Conservation (phyloP, 2,888 invertebrate species). For the Fragum whitleyi region DNA sequence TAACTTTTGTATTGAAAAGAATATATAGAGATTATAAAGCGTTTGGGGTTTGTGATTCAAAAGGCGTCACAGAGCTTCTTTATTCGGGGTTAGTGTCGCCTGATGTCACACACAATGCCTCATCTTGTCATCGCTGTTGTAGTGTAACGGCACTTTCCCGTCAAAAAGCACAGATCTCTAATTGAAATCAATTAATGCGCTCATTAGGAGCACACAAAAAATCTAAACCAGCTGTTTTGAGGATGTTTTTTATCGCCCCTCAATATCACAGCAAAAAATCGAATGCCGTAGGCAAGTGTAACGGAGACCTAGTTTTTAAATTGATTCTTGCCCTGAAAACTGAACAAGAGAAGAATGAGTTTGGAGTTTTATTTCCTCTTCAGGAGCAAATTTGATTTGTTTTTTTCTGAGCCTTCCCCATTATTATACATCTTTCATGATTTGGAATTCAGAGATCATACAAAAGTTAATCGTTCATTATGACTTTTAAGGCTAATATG, state of each 20-base stretch:
- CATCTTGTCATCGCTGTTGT: not conserved
- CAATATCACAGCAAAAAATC: not conserved
- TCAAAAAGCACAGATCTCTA: not conserved
- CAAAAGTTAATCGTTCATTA: too few relatives aligned
- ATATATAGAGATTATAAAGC: too few relatives aligned
- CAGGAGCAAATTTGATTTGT: not conserved
- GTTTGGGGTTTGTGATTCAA: too few relatives aligned
- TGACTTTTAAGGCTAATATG: too few relatives aligned
- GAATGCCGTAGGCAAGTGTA: not conserved
- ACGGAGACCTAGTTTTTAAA: conserved; percentile 13
- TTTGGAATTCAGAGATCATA: too few relatives aligned
- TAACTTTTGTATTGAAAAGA: too few relatives aligned
- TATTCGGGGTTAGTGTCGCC: not conserved
- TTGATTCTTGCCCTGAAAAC: conserved; percentile 12
- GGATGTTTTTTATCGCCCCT: not conserved
- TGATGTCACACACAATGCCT: not conserved
- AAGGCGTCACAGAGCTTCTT: not conserved
- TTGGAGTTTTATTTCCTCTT: not conserved
- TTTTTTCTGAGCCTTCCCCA: not conserved
- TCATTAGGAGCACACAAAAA: conserved; percentile 8
- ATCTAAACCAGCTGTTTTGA: not conserved
- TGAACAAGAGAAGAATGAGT: not conserved
- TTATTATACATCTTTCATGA: not conserved
- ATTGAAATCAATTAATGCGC: conserved; percentile 20
- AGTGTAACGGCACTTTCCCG: not conserved